A percentile compares a stretch with the other conserved stretches of the same genome.
Evolutionary conservation across 2,113 vertebrate genomes (phyloP).

Genomic region (Sitta europaea): DNA sequence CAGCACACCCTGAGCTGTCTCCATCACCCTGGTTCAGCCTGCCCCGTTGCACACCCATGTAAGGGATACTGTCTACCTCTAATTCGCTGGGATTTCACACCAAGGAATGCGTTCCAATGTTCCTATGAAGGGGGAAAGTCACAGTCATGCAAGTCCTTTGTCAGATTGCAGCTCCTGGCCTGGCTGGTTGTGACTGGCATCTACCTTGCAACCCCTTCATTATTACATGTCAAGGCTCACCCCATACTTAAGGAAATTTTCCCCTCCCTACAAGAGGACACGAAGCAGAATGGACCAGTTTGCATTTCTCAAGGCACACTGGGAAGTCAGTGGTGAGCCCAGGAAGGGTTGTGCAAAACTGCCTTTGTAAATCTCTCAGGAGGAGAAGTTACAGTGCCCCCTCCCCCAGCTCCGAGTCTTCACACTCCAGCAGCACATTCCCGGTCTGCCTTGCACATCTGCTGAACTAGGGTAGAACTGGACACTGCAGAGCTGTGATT

Average conservation of each 20-base stretch:
- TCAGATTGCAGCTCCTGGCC: not conserved
- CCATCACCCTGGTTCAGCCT: not conserved
- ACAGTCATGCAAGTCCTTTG: not conserved
- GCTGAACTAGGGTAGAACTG: slow-evolving; percentile 37
- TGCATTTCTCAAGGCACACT: not conserved
- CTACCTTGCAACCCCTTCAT: not conserved
- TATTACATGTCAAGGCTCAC: not conserved
- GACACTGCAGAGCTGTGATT: slow-evolving; percentile 49
- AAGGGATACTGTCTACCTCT: not conserved
- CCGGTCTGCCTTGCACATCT: slow-evolving; percentile 31
- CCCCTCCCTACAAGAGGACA: not conserved
- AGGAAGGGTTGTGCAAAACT: not conserved
- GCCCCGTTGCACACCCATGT: fast-evolving
- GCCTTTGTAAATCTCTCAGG: not conserved
- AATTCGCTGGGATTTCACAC: not conserved
- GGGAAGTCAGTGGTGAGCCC: not conserved
- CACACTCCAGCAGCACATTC: not conserved
- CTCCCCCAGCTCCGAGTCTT: not conserved
- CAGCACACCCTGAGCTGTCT: not conserved
- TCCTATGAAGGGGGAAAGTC: not conserved
- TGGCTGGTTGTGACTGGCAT: not conserved
- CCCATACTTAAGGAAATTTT: not conserved
- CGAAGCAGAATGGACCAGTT: not conserved
- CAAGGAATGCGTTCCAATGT: not conserved
- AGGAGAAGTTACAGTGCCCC: not conserved